Percentiles rank a stretch among this genome's conserved stretches.
Conservation (phyloP, 2,113 vertebrate species). For the Sialia sialis region DNA sequence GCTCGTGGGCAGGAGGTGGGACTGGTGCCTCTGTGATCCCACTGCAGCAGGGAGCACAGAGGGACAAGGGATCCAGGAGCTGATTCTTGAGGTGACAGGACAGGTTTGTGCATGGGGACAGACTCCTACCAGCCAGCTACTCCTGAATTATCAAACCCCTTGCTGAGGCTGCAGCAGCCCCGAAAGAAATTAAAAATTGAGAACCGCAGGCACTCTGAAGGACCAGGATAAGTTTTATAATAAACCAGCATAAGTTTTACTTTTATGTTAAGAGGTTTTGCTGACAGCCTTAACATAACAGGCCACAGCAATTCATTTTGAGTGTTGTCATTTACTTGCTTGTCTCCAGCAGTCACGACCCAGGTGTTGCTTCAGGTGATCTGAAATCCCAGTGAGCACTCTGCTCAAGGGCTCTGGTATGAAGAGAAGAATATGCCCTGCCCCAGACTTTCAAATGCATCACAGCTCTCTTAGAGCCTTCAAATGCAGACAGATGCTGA, state of each 20-base stretch:
- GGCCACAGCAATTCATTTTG: background rate
- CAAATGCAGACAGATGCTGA: background rate
- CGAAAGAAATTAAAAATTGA: background rate
- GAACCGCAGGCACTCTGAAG: background rate
- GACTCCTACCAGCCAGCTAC: background rate
- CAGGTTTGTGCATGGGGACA: background rate
- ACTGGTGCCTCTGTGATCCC: background rate
- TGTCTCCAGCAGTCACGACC: background rate
- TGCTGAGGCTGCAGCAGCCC: background rate
- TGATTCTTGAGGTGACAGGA: background rate
- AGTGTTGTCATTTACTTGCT: background rate
- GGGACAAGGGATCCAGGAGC: background rate
- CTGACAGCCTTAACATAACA: background rate
- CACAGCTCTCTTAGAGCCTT: background rate
- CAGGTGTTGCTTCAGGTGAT: background rate
- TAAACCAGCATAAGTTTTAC: background rate
- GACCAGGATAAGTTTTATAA: background rate
- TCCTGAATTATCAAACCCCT: background rate
- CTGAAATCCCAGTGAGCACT: background rate
- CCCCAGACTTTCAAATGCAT: background rate
- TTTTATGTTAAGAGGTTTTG: background rate
- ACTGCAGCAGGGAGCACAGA: background rate
- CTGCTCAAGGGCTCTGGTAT: background rate
- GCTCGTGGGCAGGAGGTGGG: background rate
- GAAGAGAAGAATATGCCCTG: background rate